Conservation (phyloP, 1,140 invertebrate species). For the Drosophila rhopaloa region DNA sequence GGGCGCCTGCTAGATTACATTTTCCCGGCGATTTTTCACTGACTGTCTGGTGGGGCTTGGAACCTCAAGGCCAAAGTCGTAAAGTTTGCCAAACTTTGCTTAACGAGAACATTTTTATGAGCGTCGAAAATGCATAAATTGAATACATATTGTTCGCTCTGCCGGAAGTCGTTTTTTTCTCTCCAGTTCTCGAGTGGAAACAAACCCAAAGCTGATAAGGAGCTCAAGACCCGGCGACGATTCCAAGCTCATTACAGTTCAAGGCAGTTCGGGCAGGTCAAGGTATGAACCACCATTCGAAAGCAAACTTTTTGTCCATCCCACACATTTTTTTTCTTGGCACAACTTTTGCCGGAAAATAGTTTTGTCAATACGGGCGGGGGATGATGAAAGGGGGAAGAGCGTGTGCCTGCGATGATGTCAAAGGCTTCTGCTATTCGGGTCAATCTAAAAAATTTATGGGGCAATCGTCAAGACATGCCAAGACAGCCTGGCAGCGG, state of each 20-base stretch:
- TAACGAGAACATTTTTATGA: constrained; percentile 56
- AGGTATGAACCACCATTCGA: constrained; percentile 17
- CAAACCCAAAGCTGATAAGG: constrained; percentile 27
- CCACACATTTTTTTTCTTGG: constrained; percentile 13
- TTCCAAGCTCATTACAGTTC: constrained; percentile 49
- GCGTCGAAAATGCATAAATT: constrained; percentile 44
- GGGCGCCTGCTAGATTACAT: constrained; percentile 55
- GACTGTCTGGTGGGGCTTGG: constrained; percentile 25
- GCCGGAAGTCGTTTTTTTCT: constrained; percentile 7
- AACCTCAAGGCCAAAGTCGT: constrained; percentile 65
- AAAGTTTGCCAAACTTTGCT: constrained; percentile 70
- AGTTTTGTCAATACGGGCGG: constrained; percentile 45
- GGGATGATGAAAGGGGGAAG: neutral
- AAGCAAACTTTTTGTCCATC: constrained; percentile 17
- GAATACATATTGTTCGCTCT: constrained; percentile 19
- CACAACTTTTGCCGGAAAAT: constrained; percentile 24
- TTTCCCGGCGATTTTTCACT: constrained; percentile 65
- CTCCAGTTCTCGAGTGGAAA: neutral
- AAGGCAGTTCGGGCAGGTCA: constrained; percentile 26
- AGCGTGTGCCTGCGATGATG: constrained; percentile 54
- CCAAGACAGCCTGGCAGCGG: constrained; percentile 43
- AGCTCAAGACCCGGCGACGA: constrained; percentile 17
- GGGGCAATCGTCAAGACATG: constrained; percentile 71
- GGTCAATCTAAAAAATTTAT: constrained; percentile 77
- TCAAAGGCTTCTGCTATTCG: constrained; percentile 68